Base-by-base conservation (phyloP, 2,113 vertebrate species). In the Podarcis cretensis region DNA sequence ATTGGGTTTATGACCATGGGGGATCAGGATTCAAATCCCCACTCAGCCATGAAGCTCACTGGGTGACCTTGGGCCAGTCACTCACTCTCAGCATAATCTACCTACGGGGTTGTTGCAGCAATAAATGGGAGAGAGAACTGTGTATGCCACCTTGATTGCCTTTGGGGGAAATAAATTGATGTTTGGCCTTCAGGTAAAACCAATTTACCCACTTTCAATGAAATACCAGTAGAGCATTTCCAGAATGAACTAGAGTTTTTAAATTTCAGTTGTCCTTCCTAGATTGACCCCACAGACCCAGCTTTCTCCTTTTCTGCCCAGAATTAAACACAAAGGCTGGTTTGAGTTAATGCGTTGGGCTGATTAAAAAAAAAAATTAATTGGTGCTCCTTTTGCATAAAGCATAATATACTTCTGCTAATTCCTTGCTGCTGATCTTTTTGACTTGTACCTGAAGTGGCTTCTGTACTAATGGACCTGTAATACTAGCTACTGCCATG, bases 371-470 rank as follows among this genome's bases (percentile, higher is more conserved):
- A n/a, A 5, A 14, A 5, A 13, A 12, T 18, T 57, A 78, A 48
- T 37, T 89, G 27, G 87, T 84, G 6, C 83, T 84, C 32, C 63
- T 87, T 89, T 57, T 79, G 48, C 30, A 8, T 91, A 4, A 78
- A 79, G 48, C 30, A 8, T 91, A 4, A 78, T 73, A 43, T 82
- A 4, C 27, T 73, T 30, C 21, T 63, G 25, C 32, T 40, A 91
- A 83, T 75, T 88, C 71, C 32, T 86, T 37, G 81, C 83, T 76
- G 14, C 18, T 48, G 81, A 82, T 76, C 30, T 54, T 66, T 37
- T 37, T 14, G 48, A 43, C 10, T 76, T 88, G 59, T 27, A 21
- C 40, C 76, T 35, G 59, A 66, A 66, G 74, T 32, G 59, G 63
- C 13, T 79, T 87, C 30, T 68, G 23, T 23, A 54, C 77, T 71